These are phyloP conservation scores for Solea solea DNA, from an alignment of 2,113 vertebrate genomes.

Conservation along the genomic window DNA sequence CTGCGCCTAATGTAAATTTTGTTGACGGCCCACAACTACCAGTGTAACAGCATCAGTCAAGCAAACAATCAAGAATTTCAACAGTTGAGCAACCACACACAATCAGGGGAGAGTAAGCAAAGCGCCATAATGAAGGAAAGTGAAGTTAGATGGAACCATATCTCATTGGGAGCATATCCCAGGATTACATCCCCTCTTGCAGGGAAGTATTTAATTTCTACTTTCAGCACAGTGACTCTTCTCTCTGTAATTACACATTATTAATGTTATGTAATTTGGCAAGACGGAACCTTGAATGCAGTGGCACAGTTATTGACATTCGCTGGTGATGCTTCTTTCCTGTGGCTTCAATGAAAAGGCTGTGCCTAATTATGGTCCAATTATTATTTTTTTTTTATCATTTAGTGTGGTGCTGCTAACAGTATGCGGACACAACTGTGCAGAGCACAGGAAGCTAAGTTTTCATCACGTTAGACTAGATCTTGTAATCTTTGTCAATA, in stretches of 20 bases:
- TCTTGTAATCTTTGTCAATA: not conserved
- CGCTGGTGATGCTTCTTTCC: constrained; percentile 59
- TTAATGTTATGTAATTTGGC: constrained; percentile 78
- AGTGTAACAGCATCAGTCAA: constrained; percentile 30
- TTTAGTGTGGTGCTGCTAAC: constrained; percentile 30
- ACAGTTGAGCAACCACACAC: constrained; percentile 19
- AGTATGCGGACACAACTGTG: constrained; percentile 27
- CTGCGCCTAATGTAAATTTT: constrained; percentile 20
- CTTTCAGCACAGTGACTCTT: constrained; percentile 76
- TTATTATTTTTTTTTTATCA: constrained; percentile 64
- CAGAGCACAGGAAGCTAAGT: constrained; percentile 17
- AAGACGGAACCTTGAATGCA: constrained; percentile 65
- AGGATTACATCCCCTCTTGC: constrained; percentile 44
- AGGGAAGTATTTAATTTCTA: constrained; percentile 74
- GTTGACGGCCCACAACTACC: constrained; percentile 40
- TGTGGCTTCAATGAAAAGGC: constrained; percentile 70
- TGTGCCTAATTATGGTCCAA: constrained; percentile 72
- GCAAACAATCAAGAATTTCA: constrained; percentile 38
- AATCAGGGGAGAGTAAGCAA: constrained; percentile 39
- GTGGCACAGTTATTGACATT: constrained; percentile 76
- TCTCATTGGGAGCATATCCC: constrained; percentile 41
- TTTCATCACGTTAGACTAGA: constrained; percentile 7
- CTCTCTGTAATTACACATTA: constrained; percentile 77
- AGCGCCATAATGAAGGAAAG: constrained; percentile 28
- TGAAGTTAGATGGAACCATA: constrained; percentile 47